Conservation (phyloP, 2,113 vertebrate genomes). For the Isichthys henryi region DNA sequence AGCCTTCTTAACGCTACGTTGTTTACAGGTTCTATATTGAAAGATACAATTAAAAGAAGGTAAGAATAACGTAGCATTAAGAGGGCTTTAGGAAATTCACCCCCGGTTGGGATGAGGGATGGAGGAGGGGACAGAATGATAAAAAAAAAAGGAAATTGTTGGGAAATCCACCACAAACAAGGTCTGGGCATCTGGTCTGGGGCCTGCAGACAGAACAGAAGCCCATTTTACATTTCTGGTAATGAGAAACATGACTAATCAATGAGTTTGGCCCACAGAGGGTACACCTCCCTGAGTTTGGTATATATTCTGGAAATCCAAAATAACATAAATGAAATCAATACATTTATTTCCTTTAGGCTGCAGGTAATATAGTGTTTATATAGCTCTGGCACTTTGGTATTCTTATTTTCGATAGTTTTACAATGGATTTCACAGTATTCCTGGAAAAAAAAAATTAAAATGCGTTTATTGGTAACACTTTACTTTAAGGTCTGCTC, state of each 20-base stretch:
- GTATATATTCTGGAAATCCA: not conserved
- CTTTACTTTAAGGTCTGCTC: not conserved
- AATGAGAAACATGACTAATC: not conserved
- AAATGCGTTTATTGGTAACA: not conserved
- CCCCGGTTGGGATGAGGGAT: not conserved
- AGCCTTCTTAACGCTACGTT: too few species aligned
- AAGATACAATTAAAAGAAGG: too few species aligned
- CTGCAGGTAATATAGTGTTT: not conserved
- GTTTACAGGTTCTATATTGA: too few species aligned
- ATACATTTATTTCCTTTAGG: not conserved
- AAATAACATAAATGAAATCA: not conserved
- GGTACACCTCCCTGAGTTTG: not conserved
- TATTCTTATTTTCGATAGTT: not conserved
- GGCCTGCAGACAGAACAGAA: not conserved
- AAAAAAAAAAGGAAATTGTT: not conserved
- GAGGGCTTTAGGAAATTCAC: too few species aligned
- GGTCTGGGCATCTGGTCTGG: not conserved
- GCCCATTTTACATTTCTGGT: not conserved
- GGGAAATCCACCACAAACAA: not conserved
- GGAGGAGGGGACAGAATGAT: not conserved
- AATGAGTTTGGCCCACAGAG: not conserved
- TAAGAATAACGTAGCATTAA: too few species aligned
- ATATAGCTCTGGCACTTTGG: not conserved
- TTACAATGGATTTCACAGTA: not conserved
- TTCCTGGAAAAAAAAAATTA: not conserved